Evolutionary conservation across 2,888 invertebrate species (phyloP), one percentile per base, ranked within the genome.

Genomic region (Plagodis dolabraria): DNA sequence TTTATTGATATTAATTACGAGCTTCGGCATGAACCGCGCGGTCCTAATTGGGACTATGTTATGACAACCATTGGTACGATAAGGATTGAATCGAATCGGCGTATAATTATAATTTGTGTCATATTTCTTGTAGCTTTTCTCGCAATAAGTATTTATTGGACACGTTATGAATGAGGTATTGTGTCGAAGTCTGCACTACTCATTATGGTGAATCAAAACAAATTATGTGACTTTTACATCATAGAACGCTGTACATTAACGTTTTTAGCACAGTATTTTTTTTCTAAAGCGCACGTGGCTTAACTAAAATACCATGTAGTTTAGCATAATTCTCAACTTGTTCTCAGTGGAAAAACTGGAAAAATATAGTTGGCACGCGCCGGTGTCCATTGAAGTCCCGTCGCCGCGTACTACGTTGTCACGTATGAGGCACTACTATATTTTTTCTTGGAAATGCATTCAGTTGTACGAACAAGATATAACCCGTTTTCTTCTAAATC

Each of bases 381-480:
- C 71, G 67, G 63, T 60, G 63, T 60, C 69, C 77, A 85, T 86
- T 86, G 87, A 86, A 77, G 86, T 86, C 22, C 22, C 22, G 64
- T 62, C 71, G 77, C 76, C 86, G 79, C 72, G 63, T 68, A 65
- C 64, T 68, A 58, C 60, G 73, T 69, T 70, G 82, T 83, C 89
- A 88, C 87, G 87, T 89, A 85, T 74, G 68, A 74, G 68, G 71
- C 74, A 64, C 74, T 66, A 78, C 8, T 40, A 76, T 73, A 69
- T 71, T 79, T 75, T 80, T 87, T 87, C 87, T 79, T 72, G 77
- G 87, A 86, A 88, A 77, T 83, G 83, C 82, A 82, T 80, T 72
- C 74, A 71, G 76, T 85, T 85, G 82, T 74, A 75, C 80, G 85
- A 86, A 84, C 75, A 72, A 76, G 74, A 66, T 73, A 72, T 64